Evolutionary conservation across 2,113 vertebrate species (phyloP).

Genomic region (Rhineura floridana): DNA sequence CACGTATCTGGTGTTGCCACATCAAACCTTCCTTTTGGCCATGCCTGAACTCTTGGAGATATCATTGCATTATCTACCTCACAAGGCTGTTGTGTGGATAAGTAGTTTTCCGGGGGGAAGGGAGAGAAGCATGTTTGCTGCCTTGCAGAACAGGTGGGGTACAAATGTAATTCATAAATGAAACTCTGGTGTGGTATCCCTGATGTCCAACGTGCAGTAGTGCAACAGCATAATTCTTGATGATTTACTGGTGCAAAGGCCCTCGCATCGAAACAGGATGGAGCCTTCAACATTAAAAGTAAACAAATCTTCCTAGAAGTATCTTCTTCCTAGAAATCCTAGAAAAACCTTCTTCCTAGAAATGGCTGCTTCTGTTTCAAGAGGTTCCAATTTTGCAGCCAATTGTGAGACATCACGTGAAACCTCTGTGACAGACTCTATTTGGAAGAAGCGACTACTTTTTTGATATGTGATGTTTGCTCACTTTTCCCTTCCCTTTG

Average conservation of each 20-base stretch:
- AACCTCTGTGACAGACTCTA: conserved; percentile 44
- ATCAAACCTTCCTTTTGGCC: too few relatives aligned
- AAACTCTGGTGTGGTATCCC: too few relatives aligned
- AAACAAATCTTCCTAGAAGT: too few relatives aligned
- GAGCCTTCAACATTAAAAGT: conserved; percentile 2
- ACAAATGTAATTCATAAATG: too few relatives aligned
- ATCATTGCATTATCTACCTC: neutral
- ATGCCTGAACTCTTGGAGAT: neutral
- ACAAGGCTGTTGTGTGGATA: neutral
- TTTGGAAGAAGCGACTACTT: conserved; percentile 50
- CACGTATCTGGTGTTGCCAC: neutral
- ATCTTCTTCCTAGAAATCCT: neutral
- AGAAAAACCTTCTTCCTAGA: neutral
- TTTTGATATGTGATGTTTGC: conserved; percentile 40
- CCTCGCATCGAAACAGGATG: neutral
- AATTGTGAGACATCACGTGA: conserved; percentile 43
- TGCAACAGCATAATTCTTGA: neutral
- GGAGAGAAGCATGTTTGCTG: neutral
- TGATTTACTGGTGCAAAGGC: neutral
- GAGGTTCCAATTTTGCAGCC: neutral
- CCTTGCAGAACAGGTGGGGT: too few relatives aligned
- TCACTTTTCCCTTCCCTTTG: conserved; percentile 55
- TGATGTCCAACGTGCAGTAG: too few relatives aligned
- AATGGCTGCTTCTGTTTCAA: neutral
- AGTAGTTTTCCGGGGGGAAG: too few relatives aligned